A percentile compares a stretch with the other conserved stretches of the same genome.
These are phyloP conservation scores for Asteroscopus sphinx DNA, from an alignment of 2,888 invertebrate genomes.

Conservation along the genomic window DNA sequence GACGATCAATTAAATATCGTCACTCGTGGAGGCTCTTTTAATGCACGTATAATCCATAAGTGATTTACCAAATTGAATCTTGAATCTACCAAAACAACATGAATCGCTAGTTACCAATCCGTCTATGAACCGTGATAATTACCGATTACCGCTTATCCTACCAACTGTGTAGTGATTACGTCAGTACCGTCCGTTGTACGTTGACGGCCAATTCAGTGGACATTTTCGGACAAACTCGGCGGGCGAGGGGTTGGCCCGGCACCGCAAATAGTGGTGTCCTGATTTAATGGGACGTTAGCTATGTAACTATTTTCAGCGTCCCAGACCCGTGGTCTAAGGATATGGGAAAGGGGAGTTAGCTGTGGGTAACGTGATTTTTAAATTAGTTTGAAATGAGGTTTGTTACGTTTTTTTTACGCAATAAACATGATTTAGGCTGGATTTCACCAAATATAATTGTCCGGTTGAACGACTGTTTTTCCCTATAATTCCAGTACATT, in stretches of 20 bases:
- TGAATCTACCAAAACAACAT: neutral
- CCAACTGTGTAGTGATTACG: conserved; percentile 5
- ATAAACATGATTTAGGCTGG: neutral
- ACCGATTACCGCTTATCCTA: conserved; percentile 20
- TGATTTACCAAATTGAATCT: conserved; percentile 1
- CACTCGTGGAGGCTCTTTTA: too few relatives aligned
- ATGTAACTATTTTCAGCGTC: conserved; percentile 36
- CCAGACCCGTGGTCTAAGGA: neutral
- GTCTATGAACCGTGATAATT: conserved; percentile 14
- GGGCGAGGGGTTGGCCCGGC: conserved; percentile 30
- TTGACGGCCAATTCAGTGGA: neutral
- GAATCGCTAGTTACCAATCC: neutral
- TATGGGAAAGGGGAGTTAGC: conserved; percentile 3
- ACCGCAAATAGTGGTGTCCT: conserved; percentile 50
- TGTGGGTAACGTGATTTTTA: conserved; percentile 2
- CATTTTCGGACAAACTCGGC: conserved; percentile 39
- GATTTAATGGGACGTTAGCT: conserved; percentile 53
- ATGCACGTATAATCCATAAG: too few relatives aligned
- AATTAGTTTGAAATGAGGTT: neutral
- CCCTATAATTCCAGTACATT: too few relatives aligned
- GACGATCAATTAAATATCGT: too few relatives aligned
- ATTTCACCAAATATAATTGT: too few relatives aligned
- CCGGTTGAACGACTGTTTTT: too few relatives aligned
- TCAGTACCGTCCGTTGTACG: conserved; percentile 8
- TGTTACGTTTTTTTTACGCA: neutral